Percentiles rank a stretch among this genome's conserved stretches.
Conservation (phyloP, 2,888 invertebrate genomes). For the Meteorus colon region DNA sequence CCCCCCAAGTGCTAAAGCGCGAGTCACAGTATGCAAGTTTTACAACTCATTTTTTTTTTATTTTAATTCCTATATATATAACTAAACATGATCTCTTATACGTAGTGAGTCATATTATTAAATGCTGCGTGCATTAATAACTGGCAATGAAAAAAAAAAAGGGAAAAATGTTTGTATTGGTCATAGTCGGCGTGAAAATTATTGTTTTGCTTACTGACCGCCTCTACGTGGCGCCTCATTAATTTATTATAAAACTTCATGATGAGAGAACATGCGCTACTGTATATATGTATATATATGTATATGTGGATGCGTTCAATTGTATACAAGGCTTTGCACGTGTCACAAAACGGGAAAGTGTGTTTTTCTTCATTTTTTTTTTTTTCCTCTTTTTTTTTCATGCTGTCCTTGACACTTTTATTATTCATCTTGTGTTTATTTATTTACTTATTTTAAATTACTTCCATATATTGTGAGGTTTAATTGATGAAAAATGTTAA, state of each 20-base stretch:
- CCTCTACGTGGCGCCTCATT: slow-evolving; percentile 37
- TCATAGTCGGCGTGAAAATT: slow-evolving; percentile 31
- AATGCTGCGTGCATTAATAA: slow-evolving; percentile 50
- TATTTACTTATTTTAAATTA: neutral
- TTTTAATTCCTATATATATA: slow-evolving; percentile 16
- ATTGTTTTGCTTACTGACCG: slow-evolving; percentile 38
- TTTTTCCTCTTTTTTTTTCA: neutral
- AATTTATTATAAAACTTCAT: slow-evolving; percentile 38
- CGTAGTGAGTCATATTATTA: slow-evolving; percentile 52
- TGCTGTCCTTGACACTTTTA: slow-evolving; percentile 30
- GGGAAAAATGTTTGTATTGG: neutral
- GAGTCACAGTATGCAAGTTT: neutral
- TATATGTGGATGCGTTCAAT: neutral
- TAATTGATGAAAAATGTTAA: too few species aligned
- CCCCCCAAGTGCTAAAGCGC: slow-evolving; percentile 30
- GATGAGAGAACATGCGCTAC: slow-evolving; percentile 9
- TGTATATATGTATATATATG: slow-evolving; percentile 6
- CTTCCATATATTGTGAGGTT: neutral
- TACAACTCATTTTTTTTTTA: slow-evolving; percentile 19
- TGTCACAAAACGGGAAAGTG: slow-evolving; percentile 8
- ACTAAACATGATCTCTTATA: slow-evolving; percentile 20
- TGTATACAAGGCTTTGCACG: slow-evolving; percentile 17
- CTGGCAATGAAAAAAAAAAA: slow-evolving; percentile 10
- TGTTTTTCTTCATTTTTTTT: neutral
- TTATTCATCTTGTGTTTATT: neutral